phyloP scores from a whole-genome alignment of 2,888 invertebrate genomes.

The Melangyna quadrimaculata region DNA sequence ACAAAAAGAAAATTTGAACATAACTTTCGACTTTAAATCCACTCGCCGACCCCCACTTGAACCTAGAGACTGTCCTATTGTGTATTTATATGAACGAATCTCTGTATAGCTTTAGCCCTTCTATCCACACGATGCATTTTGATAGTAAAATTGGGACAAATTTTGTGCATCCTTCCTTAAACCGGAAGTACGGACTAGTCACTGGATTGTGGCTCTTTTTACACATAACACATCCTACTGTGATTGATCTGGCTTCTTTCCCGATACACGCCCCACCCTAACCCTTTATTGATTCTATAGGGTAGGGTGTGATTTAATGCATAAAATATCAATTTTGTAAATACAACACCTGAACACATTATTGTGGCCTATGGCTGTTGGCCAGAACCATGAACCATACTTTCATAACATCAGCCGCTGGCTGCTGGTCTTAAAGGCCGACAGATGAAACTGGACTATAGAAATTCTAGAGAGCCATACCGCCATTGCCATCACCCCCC shows the following conservation, averaged over 20 bases:
- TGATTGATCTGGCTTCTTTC: conserved; percentile 68
- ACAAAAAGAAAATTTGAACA: not conserved
- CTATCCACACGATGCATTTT: not conserved
- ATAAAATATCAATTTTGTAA: conserved; percentile 70
- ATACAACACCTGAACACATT: conserved; percentile 68
- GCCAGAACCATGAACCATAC: conserved; percentile 26
- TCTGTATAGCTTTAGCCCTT: conserved; percentile 3
- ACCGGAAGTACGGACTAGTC: not conserved
- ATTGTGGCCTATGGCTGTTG: conserved; percentile 44
- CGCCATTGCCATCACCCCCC: not conserved
- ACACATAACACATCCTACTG: conserved; percentile 35
- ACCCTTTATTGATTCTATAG: not conserved
- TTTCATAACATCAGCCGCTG: conserved; percentile 5
- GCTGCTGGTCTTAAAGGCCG: not conserved
- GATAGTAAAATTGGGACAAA: conserved; percentile 62
- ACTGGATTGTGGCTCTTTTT: conserved; percentile 26
- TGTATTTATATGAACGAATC: conserved; percentile 60
- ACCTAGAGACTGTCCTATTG: not conserved
- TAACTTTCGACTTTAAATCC: not conserved
- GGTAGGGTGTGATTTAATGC: conserved; percentile 63
- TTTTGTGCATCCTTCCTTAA: conserved; percentile 57
- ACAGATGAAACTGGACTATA: not conserved
- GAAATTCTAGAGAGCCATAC: not conserved
- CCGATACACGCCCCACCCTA: not conserved
- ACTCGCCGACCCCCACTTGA: not conserved